phyloP scores from a whole-genome alignment of 2,797 vertebrate species.

The Dicrostonyx torquatus region DNA sequence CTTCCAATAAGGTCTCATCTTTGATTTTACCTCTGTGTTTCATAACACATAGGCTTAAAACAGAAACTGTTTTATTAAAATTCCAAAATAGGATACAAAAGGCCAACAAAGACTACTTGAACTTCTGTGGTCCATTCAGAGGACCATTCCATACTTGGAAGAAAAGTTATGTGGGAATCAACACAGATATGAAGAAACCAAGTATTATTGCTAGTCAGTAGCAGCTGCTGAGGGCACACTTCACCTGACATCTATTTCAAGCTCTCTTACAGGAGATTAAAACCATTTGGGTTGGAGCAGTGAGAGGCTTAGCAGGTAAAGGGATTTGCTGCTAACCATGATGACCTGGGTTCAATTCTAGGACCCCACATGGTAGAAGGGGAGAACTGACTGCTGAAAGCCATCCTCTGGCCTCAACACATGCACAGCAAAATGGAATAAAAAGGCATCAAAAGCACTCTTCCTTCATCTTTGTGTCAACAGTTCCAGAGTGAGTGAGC shows the following conservation, averaged over 20 bases:
- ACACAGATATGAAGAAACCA: neutral
- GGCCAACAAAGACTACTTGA: neutral
- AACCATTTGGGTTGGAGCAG: neutral
- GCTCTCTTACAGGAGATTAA: neutral
- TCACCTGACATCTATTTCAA: neutral
- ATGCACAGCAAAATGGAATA: neutral
- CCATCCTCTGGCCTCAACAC: neutral
- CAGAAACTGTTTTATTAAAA: conserved; percentile 24
- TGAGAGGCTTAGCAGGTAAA: neutral
- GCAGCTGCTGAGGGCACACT: neutral
- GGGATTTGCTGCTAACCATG: neutral
- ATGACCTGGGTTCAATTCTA: too few relatives aligned
- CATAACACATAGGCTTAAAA: neutral
- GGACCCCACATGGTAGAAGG: neutral
- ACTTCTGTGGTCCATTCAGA: neutral
- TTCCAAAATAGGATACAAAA: neutral
- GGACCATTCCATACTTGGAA: neutral
- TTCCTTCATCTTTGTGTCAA: neutral
- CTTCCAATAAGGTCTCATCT: neutral
- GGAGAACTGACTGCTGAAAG: neutral
- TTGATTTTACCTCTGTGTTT: neutral
- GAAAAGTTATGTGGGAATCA: neutral
- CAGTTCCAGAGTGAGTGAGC: neutral
- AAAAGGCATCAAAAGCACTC: neutral
- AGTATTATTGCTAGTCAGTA: neutral